Evolutionary conservation across 2,888 invertebrate species (phyloP).

Genomic region (Drosophila birchii): DNA sequence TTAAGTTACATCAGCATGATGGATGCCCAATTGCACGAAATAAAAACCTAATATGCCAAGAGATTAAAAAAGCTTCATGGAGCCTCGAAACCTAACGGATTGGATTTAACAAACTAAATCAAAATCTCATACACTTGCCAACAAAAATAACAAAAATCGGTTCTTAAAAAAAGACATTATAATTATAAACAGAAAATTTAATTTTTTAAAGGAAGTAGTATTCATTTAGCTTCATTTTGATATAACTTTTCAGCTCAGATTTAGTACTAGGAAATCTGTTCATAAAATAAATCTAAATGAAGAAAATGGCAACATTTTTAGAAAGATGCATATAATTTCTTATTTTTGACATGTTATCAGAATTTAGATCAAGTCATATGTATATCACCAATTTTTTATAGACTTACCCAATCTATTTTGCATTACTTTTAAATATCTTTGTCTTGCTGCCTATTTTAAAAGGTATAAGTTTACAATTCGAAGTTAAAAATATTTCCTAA

Average conservation of each 20-base stretch:
- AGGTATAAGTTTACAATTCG: no score
- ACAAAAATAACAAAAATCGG: background rate
- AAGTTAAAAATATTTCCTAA: no score
- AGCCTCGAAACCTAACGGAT: background rate
- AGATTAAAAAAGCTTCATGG: background rate
- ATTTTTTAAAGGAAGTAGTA: background rate
- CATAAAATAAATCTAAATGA: no score
- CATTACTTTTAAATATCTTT: no score
- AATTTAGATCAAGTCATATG: no score
- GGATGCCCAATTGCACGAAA: background rate
- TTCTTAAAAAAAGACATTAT: background rate
- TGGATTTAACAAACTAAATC: background rate
- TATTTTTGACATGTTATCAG: no score
- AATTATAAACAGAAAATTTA: background rate
- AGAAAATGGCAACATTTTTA: no score
- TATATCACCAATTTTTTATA: no score
- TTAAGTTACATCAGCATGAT: slow-evolving; percentile 11
- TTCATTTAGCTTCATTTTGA: background rate
- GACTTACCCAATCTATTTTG: no score
- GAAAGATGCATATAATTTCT: no score
- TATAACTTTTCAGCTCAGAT: background rate
- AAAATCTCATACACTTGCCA: background rate
- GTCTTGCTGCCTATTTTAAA: no score
- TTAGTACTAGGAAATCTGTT: no score
- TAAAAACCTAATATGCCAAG: background rate